Evolutionary conservation across 1,140 invertebrate genomes (phyloP).

Genomic region (Atta texana): DNA sequence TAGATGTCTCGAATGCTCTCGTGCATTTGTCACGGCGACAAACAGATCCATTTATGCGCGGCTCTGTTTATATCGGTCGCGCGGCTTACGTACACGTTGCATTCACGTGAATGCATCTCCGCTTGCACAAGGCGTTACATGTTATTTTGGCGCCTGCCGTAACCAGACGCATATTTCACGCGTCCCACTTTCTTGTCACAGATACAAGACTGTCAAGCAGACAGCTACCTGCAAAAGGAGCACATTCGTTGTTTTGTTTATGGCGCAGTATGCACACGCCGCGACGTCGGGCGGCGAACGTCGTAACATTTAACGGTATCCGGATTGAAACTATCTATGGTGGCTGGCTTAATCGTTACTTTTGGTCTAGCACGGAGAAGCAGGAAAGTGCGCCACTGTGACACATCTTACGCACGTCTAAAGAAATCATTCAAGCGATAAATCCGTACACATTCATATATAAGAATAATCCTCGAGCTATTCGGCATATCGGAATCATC

Average conservation of each 20-base stretch:
- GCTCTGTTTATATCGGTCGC: slow-evolving; percentile 33
- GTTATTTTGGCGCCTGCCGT: slow-evolving; percentile 73
- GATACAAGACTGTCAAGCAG: slow-evolving; percentile 53
- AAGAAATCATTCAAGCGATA: slow-evolving; percentile 50
- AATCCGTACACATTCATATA: slow-evolving; percentile 42
- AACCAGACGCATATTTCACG: slow-evolving; percentile 73
- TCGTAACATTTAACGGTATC: slow-evolving; percentile 75
- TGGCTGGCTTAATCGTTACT: slow-evolving; percentile 47
- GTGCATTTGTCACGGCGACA: slow-evolving; percentile 40
- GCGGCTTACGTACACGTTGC: neutral
- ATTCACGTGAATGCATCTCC: slow-evolving; percentile 30
- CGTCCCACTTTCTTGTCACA: slow-evolving; percentile 74
- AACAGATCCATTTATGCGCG: slow-evolving; percentile 29
- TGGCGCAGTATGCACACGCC: slow-evolving; percentile 52
- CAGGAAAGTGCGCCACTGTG: slow-evolving; percentile 26
- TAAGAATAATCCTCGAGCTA: slow-evolving; percentile 49
- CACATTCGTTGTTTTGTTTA: slow-evolving; percentile 68
- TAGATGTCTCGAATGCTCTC: neutral
- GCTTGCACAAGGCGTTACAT: slow-evolving; percentile 31
- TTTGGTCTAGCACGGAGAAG: slow-evolving; percentile 35
- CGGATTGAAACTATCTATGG: slow-evolving; percentile 68
- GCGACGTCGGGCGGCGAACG: slow-evolving; percentile 61
- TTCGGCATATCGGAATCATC: slow-evolving; percentile 6
- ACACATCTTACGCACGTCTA: slow-evolving; percentile 6
- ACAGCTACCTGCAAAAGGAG: slow-evolving; percentile 67